Evolutionary conservation across 1,140 invertebrate genomes (phyloP).

Genomic region (Temnothorax nylanderi): DNA sequence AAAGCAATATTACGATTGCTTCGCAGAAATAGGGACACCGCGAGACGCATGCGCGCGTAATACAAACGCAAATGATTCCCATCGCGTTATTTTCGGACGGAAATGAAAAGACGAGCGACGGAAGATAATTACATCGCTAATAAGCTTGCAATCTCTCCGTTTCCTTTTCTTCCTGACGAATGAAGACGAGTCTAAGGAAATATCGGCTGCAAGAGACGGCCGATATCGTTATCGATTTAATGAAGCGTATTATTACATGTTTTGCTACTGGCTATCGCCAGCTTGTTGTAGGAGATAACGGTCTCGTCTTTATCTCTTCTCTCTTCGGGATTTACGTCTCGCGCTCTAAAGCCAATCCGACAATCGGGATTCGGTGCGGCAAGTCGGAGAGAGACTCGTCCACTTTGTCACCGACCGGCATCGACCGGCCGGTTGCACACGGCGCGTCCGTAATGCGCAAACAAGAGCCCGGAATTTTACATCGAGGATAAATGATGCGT

Average conservation of each 20-base stretch:
- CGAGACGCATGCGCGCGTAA: constrained; percentile 23
- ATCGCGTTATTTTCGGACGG: constrained; percentile 51
- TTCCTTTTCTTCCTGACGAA: background rate
- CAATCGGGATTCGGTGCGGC: background rate
- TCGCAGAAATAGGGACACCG: background rate
- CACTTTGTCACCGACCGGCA: background rate
- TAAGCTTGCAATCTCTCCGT: background rate
- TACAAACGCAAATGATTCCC: constrained; percentile 9
- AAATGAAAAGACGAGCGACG: constrained; percentile 2
- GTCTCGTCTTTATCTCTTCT: background rate
- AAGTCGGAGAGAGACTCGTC: background rate
- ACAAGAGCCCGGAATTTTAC: constrained; percentile 3
- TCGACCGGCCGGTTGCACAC: background rate
- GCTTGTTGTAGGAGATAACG: constrained; percentile 1
- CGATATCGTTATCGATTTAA: constrained; percentile 15
- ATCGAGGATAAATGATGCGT: constrained; percentile 20
- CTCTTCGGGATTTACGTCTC: background rate
- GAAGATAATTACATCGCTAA: constrained; percentile 1
- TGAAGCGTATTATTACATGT: constrained; percentile 10
- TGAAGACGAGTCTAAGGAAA: constrained; percentile 8
- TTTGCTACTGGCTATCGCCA: constrained; percentile 6
- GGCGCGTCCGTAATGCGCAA: background rate
- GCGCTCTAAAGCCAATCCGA: background rate
- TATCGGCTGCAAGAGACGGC: background rate
- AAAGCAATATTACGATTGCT: background rate